These are phyloP conservation scores for Balearica regulorum DNA, from an alignment of 2,797 vertebrate species.

Conservation along the genomic window DNA sequence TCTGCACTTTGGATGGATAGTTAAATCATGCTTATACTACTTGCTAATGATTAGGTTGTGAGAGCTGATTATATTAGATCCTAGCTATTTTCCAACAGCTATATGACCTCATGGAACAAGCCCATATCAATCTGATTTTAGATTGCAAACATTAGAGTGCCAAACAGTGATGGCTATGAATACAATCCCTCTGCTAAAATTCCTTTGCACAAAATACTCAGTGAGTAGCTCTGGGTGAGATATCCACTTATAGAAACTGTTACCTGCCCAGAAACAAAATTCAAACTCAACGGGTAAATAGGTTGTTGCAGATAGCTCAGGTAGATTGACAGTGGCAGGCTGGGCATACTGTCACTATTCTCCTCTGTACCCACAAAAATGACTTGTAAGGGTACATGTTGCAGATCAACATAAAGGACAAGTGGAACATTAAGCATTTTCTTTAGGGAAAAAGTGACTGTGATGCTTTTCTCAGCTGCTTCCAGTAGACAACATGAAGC, in stretches of 20 bases:
- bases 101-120: neutral
- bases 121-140: neutral
- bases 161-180: neutral
- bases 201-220: neutral
- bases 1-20: neutral
- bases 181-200: neutral
- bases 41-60: neutral
- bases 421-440: neutral
- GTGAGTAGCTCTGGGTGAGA: neutral
- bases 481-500: neutral
- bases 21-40: neutral
- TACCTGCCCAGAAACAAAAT: neutral
- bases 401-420: neutral
- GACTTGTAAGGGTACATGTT: neutral
- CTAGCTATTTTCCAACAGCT: neutral
- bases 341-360: neutral
- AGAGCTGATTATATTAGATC: neutral
- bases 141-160: neutral
- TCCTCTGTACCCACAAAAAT: neutral
- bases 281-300: neutral
- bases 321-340: neutral
- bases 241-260: neutral
- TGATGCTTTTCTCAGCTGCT: constrained; percentile 39
- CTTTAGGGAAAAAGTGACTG: neutral
- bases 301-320: neutral